phyloP scores from a whole-genome alignment of 2,113 vertebrate species.

The Isurus oxyrinchus region DNA sequence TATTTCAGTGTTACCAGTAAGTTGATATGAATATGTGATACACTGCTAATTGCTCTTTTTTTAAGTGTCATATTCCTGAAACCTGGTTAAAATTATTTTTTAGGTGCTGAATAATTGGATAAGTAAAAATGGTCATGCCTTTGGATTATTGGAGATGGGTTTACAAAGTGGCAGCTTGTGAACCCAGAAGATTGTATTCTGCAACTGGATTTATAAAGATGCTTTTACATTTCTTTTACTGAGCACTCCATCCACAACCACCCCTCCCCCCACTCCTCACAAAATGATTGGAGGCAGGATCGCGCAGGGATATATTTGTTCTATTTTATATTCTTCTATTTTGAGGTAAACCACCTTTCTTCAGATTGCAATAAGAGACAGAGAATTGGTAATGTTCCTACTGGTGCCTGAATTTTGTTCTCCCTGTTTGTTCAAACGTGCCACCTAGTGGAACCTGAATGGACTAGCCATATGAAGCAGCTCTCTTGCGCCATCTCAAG shows the following conservation, averaged over 20 bases:
- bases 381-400: not conserved
- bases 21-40: not conserved
- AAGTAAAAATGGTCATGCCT: not conserved
- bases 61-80: not conserved
- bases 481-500: constrained; percentile 33
- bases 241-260: not conserved
- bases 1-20: not conserved
- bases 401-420: not conserved
- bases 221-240: not conserved
- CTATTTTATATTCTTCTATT: not conserved
- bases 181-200: not conserved
- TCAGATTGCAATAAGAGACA: not conserved
- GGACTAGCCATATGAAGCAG: not conserved
- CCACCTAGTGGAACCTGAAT: not conserved
- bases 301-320: too few relatives aligned
- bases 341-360: not conserved
- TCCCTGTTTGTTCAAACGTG: not conserved
- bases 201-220: not conserved
- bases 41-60: not conserved
- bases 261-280: not conserved
- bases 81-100: not conserved
- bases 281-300: not conserved
- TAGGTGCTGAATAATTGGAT: not conserved
- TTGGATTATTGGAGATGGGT: not conserved
- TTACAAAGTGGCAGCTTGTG: not conserved